Conservation (phyloP, 2,888 invertebrate genomes). For the Agonopterix subpropinquella region DNA sequence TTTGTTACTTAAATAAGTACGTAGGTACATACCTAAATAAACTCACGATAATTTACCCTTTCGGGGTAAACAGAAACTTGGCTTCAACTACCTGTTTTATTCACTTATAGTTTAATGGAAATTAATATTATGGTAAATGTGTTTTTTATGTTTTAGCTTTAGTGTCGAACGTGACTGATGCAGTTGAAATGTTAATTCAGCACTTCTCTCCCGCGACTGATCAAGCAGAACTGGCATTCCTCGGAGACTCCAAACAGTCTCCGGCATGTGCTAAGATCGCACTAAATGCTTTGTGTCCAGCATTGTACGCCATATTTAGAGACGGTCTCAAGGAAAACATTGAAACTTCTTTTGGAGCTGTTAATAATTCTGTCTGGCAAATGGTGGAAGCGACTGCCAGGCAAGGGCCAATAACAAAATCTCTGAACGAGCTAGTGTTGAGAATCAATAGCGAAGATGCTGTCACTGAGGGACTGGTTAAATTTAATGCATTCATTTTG, state of each 20-base stretch:
- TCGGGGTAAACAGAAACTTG: no score
- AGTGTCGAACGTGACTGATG: constrained; percentile 82
- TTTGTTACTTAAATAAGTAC: no score
- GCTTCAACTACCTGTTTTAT: no score
- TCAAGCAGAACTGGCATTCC: constrained; percentile 74
- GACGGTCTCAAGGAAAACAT: constrained; percentile 89
- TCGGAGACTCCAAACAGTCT: constrained; percentile 77
- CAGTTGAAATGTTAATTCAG: constrained; percentile 84
- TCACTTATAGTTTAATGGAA: background rate
- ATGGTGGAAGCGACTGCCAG: constrained; percentile 92
- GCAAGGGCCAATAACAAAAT: constrained; percentile 89
- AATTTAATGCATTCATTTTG: constrained; percentile 92
- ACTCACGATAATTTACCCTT: no score
- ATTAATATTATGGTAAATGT: background rate
- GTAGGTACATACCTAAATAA: no score
- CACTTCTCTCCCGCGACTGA: constrained; percentile 81
- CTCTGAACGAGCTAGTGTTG: constrained; percentile 87
- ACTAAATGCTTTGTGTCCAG: constrained; percentile 86
- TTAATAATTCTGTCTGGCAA: constrained; percentile 92
- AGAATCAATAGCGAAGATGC: constrained; percentile 89
- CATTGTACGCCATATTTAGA: constrained; percentile 87
- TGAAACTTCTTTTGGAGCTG: constrained; percentile 89
- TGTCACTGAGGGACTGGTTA: constrained; percentile 88
- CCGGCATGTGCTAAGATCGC: constrained; percentile 84
- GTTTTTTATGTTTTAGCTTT: constrained; percentile 69